Evolutionary conservation across 2,888 invertebrate species (phyloP), one percentile per base, ranked within the genome.

Genomic region (Urechis unicinctus): DNA sequence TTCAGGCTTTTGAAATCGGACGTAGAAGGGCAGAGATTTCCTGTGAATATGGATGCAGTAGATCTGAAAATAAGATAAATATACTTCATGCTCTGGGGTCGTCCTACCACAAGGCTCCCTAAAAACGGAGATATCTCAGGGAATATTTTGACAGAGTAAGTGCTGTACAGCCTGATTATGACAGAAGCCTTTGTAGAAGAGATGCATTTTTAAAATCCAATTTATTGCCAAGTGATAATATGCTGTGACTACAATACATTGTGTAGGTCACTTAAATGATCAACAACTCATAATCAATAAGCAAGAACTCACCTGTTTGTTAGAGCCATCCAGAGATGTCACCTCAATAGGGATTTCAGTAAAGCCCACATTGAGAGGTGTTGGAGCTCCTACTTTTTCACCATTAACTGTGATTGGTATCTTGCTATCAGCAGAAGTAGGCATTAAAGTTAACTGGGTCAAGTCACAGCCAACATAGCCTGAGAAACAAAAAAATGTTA

Each of bases 311-410:
- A 74, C 75, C 69, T 73, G 67, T 61, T 68, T 72, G 42, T 68
- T 73, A 24, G 74, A 68, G 2, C 71, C 70, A 69, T 75, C 74
- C 45, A 70, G 68, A 25, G 75, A 75, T 3, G 70, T 72, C n/a
- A 75, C 72, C 36, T 71, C 67, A 21, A 74, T 60, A 5, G 61
- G 59, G 24, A 72, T 58, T 28, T 61, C 53, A 22, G 75, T 75
- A 28, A 67, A 65, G 3, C 75, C 74, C 1, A 71, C 62, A 68
- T 71, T 75, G 0, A 75, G 66, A 13, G 62, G 55, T 22, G 64
- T 55, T 1, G 69, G 58, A 2, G 63, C 55, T 6, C 66, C 69
- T 45, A 69, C 63, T 44, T 69, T 66, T 17, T 65, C 63, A 9
- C 68, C 71, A 60, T 67, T 59, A 2, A 76, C 66, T 4, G 60